Evolutionary conservation across 2,113 vertebrate genomes (phyloP).

Genomic region (Kryptolebias marmoratus): DNA sequence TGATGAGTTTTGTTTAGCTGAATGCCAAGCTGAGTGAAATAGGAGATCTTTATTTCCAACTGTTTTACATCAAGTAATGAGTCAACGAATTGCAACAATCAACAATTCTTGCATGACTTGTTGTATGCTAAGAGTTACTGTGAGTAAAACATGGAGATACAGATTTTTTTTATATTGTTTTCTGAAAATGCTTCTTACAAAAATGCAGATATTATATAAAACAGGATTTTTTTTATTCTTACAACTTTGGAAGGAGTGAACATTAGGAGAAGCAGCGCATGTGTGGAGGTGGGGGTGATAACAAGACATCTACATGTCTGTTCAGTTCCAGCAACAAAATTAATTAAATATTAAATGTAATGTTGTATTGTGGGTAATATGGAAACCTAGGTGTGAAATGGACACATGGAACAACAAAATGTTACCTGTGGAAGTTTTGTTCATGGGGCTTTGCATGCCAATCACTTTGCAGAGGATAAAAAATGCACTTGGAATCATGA

Average conservation of each 20-base stretch:
- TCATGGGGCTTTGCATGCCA: too few relatives aligned
- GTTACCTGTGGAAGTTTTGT: too few relatives aligned
- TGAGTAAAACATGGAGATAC: neutral
- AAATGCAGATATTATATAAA: neutral
- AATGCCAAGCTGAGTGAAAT: slow-evolving; percentile 48
- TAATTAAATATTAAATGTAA: too few relatives aligned
- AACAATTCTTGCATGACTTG: slow-evolving; percentile 35
- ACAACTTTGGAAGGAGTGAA: neutral
- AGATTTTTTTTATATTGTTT: neutral
- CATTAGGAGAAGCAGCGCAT: neutral
- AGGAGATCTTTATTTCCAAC: slow-evolving; percentile 21
- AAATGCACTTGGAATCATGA: too few relatives aligned
- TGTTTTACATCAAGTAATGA: slow-evolving; percentile 39
- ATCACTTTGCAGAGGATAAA: too few relatives aligned
- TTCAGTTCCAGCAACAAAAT: too few relatives aligned
- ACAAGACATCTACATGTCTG: too few relatives aligned
- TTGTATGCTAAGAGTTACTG: neutral
- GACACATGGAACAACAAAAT: too few relatives aligned
- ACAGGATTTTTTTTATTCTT: neutral
- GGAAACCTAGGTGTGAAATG: too few relatives aligned
- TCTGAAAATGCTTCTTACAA: neutral
- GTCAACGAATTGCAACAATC: slow-evolving; percentile 23
- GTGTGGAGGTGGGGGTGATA: too few relatives aligned
- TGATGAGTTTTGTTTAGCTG: slow-evolving; percentile 52
- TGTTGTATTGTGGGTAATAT: too few relatives aligned